phyloP scores from a whole-genome alignment of 2,797 vertebrate species.

The Tenualosa thibaudeaui region DNA sequence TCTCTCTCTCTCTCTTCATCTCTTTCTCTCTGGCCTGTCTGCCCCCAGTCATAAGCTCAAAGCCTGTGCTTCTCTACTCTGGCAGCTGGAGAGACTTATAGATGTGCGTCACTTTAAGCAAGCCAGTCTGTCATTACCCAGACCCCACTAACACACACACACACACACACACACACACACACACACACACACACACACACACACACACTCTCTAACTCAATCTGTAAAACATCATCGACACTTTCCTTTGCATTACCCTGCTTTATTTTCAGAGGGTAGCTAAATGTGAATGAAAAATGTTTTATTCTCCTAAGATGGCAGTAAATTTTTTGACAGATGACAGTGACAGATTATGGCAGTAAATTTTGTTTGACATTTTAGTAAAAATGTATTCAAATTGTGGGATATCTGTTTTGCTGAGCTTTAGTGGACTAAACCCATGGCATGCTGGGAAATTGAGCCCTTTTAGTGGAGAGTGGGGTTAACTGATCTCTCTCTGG shows the following conservation, averaged over 20 bases:
- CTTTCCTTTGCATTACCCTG: not conserved
- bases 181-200: not conserved
- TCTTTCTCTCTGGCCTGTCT: not conserved
- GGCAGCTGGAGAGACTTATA: slow-evolving; percentile 26
- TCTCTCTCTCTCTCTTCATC: slow-evolving; percentile 1
- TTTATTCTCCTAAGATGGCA: not conserved
- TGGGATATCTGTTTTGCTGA: not conserved
- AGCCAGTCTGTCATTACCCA: slow-evolving; percentile 39
- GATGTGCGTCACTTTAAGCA: slow-evolving; percentile 13
- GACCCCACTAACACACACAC: not conserved
- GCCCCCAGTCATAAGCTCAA: slow-evolving; percentile 14
- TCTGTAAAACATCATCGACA: slow-evolving; percentile 8
- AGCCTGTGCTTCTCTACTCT: slow-evolving; percentile 4
- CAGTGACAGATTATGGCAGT: not conserved
- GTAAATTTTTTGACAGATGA: no score
- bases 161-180: slow-evolving; percentile 11
- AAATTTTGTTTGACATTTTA: not conserved
- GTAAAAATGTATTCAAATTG: not conserved
- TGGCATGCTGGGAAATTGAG: no score
- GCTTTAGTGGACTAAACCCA: not conserved
- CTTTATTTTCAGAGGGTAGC: not conserved
- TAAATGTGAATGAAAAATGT: not conserved
- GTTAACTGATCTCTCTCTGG: not conserved
- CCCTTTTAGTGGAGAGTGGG: not conserved
- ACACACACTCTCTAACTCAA: not conserved